These are phyloP conservation scores for Megathymus violae DNA, from an alignment of 1,140 invertebrate species.

Conservation along the genomic window DNA sequence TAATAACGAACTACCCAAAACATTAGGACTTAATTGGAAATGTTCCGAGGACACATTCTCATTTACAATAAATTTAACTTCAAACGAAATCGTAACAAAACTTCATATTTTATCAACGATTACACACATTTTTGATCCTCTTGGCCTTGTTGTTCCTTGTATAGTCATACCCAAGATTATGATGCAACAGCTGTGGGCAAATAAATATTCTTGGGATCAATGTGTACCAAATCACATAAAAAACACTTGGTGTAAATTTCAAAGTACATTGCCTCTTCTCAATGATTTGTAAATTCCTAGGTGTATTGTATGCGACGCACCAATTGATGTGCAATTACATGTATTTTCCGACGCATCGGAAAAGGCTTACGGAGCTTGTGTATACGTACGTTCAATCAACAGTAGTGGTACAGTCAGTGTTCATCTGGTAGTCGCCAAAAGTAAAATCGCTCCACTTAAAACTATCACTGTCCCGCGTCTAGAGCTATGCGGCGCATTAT, in stretches of 20 bases:
- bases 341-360: conserved; percentile 13
- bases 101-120: conserved; percentile 11
- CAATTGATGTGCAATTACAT: conserved; percentile 3
- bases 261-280: not conserved
- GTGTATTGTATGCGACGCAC: conserved; percentile 5
- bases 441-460: conserved; percentile 9
- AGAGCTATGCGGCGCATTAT: conserved; percentile 16
- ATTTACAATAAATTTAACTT: conserved; percentile 1
- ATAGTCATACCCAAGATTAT: conserved; percentile 49
- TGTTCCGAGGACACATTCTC: conserved; percentile 3
- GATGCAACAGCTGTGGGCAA: conserved; percentile 50
- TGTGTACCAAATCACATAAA: conserved; percentile 8
- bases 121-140: conserved; percentile 41
- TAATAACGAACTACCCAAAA: conserved; percentile 6
- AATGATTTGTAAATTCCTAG: conserved; percentile 7
- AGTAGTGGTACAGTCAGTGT: conserved; percentile 1
- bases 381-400: conserved; percentile 7
- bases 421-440: conserved; percentile 4
- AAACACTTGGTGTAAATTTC: conserved; percentile 1
- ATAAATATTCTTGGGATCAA: conserved; percentile 29
- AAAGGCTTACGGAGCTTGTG: conserved; percentile 10
- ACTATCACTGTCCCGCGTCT: conserved; percentile 8
- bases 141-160: conserved; percentile 46
- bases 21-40: conserved; percentile 13
- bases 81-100: not conserved